phyloP scores from a whole-genome alignment of 2,797 vertebrate genomes.

The Eospalax fontanierii region DNA sequence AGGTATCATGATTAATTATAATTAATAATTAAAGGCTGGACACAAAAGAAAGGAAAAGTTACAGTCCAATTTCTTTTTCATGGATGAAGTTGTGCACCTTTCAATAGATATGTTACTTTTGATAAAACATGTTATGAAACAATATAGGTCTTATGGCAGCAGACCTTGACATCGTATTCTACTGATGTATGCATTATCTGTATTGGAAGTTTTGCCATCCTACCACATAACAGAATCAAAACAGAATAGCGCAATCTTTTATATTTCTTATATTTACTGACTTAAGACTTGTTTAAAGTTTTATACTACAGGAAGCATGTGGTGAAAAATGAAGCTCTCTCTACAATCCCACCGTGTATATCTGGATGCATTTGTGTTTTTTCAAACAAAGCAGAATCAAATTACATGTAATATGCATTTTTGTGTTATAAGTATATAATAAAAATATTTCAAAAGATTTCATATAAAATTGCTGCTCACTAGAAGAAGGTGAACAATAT shows the following conservation, averaged over 20 bases:
- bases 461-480: background rate
- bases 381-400: conserved; percentile 26
- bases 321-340: background rate
- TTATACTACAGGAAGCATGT: background rate
- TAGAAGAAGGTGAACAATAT: conserved; percentile 14
- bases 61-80: background rate
- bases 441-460: conserved; percentile 21
- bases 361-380: background rate
- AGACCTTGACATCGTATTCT: conserved; percentile 45
- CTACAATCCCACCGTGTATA: background rate
- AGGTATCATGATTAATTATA: too few species aligned
- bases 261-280: background rate
- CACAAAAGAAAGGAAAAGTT: background rate
- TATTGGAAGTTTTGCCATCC: background rate
- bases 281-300: conserved; percentile 29
- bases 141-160: background rate
- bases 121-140: background rate
- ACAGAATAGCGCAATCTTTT: background rate
- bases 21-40: conserved; percentile 2
- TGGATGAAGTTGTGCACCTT: conserved; percentile 1
- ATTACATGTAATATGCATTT: background rate
- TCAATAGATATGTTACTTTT: background rate
- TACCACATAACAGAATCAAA: conserved; percentile 2
- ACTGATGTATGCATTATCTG: background rate
- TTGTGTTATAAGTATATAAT: background rate